A percentile compares a stretch with the other conserved stretches of the same genome.
Evolutionary conservation across 35 echinoderm and acorn worm genomes (phyloP).

Genomic region (Apostichopus californicus): DNA sequence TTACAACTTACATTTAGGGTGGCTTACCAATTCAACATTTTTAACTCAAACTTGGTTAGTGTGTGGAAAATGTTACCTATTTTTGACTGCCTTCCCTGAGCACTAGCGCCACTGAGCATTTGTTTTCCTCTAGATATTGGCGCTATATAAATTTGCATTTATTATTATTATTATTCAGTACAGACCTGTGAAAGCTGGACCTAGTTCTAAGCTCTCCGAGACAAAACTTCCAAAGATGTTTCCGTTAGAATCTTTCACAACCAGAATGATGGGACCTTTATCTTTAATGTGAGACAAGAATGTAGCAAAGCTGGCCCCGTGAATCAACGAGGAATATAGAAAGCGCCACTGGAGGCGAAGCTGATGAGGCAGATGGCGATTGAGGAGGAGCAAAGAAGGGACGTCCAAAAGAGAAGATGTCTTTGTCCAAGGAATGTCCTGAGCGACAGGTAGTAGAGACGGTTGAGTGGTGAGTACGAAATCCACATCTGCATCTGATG

Average conservation of each 20-base stretch:
- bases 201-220: constrained; percentile 71
- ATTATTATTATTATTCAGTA: too few relatives aligned
- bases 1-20: too few relatives aligned
- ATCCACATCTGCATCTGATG: constrained; percentile 33
- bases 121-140: too few relatives aligned
- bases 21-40: too few relatives aligned
- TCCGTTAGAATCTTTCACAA: constrained; percentile 81
- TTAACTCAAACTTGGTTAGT: neutral
- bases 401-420: constrained; percentile 68
- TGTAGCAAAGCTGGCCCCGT: constrained; percentile 93
- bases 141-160: too few relatives aligned
- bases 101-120: too few relatives aligned
- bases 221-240: constrained; percentile 93
- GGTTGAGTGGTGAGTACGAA: constrained; percentile 48
- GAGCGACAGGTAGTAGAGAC: constrained; percentile 59
- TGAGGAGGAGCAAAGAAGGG: constrained; percentile 78
- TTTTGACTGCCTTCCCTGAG: too few relatives aligned
- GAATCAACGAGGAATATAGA: constrained; percentile 66
- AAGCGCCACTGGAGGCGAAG: constrained; percentile 71
- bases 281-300: constrained; percentile 66
- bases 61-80: neutral
- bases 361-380: constrained; percentile 80
- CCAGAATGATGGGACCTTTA: constrained; percentile 74
- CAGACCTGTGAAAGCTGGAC: constrained; percentile 90
- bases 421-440: constrained; percentile 68